phyloP scores from a whole-genome alignment of 2,888 invertebrate genomes.

The Orthosia gothica region DNA sequence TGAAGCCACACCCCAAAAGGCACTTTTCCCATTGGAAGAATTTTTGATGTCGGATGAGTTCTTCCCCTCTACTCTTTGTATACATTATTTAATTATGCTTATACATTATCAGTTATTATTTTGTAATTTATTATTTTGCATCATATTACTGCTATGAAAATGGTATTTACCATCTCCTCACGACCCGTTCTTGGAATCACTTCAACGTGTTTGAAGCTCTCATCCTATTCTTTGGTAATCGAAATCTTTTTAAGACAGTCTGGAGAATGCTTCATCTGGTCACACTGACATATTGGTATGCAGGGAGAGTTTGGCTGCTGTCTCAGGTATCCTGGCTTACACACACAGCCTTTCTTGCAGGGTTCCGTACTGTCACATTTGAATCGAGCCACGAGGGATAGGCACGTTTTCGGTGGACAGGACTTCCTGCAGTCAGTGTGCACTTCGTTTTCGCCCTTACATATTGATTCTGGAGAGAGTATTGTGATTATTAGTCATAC shows the following conservation, averaged over 20 bases:
- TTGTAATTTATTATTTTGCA: too few relatives aligned
- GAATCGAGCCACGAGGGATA: constrained; percentile 33
- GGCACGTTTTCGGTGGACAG: constrained; percentile 34
- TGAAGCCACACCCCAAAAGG: too few relatives aligned
- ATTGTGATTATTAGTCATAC: background rate
- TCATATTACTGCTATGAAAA: too few relatives aligned
- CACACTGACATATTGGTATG: constrained; percentile 38
- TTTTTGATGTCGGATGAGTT: too few relatives aligned
- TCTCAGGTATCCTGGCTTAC: constrained; percentile 42
- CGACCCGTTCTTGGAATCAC: too few relatives aligned
- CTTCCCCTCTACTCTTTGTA: too few relatives aligned
- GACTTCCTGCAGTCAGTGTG: constrained; percentile 40
- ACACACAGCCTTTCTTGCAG: constrained; percentile 42
- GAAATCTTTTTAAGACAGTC: constrained; percentile 15
- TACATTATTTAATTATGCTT: too few relatives aligned
- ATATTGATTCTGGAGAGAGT: constrained; percentile 19
- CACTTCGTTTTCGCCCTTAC: constrained; percentile 44
- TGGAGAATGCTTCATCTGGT: constrained; percentile 27
- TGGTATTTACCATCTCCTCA: too few relatives aligned
- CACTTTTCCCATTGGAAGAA: too few relatives aligned
- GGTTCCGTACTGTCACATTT: constrained; percentile 38
- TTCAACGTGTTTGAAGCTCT: background rate
- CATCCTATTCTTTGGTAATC: constrained; percentile 5
- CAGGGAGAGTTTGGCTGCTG: constrained; percentile 24
- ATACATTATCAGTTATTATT: too few relatives aligned